Conservation (phyloP, 2,888 invertebrate genomes). For the Lucinisca nassula region DNA sequence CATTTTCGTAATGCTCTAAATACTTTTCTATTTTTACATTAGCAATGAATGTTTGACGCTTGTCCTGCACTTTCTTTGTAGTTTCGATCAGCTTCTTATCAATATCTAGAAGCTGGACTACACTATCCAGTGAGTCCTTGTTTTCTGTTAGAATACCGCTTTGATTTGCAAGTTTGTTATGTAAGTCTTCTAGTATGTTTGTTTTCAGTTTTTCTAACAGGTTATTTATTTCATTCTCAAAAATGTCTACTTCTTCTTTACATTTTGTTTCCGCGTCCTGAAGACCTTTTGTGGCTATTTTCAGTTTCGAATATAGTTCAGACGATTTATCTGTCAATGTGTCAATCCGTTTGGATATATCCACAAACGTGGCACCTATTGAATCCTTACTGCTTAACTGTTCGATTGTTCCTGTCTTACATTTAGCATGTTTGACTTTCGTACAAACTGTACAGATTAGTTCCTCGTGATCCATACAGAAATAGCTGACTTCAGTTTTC, state of each 20-base stretch:
- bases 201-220: background rate
- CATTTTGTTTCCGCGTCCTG: background rate
- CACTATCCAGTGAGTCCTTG: background rate
- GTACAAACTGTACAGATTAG: background rate
- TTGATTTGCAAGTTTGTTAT: background rate
- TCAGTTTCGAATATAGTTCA: background rate
- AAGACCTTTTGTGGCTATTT: background rate
- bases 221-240: background rate
- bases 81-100: background rate
- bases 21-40: background rate
- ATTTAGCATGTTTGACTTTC: background rate
- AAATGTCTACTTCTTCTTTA: background rate
- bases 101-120: background rate
- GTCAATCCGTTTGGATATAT: background rate
- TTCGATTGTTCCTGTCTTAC: background rate
- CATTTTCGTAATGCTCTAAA: background rate
- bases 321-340: background rate
- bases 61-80: background rate
- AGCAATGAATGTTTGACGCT: background rate
- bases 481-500: background rate
- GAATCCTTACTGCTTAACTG: background rate
- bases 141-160: background rate
- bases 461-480: background rate
- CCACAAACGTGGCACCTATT: background rate
- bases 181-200: background rate